These are phyloP conservation scores for Eupithecia abbreviata DNA, from an alignment of 2,888 invertebrate genomes.

Conservation along the genomic window DNA sequence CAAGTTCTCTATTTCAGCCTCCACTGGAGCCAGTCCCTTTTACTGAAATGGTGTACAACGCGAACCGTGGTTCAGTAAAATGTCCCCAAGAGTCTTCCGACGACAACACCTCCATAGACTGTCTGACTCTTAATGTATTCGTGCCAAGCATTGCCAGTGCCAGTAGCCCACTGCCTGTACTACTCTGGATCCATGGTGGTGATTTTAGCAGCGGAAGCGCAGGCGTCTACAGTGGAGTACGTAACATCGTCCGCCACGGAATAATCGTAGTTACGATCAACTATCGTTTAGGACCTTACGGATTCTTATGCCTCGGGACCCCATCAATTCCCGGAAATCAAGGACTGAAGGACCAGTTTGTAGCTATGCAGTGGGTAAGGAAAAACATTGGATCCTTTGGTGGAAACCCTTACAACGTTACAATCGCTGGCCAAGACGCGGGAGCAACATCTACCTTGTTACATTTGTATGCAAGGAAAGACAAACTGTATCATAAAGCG, in stretches of 20 bases:
- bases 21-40: conserved; percentile 59
- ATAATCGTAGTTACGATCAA: conserved; percentile 73
- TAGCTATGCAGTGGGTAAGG: conserved; percentile 72
- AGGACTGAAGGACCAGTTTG: conserved; percentile 74
- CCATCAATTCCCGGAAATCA: conserved; percentile 74
- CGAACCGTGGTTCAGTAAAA: conserved; percentile 63
- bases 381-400: conserved; percentile 73
- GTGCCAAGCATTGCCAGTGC: conserved; percentile 68
- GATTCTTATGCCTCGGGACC: conserved; percentile 73
- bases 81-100: conserved; percentile 65
- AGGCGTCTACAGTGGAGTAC: conserved; percentile 58
- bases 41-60: conserved; percentile 65
- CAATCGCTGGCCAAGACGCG: conserved; percentile 72
- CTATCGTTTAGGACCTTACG: conserved; percentile 76
- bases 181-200: conserved; percentile 78
- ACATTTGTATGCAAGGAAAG: conserved; percentile 70
- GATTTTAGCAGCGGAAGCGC: conserved; percentile 63
- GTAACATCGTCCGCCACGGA: conserved; percentile 65
- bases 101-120: conserved; percentile 74
- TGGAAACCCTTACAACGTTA: conserved; percentile 75
- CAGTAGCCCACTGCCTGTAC: conserved; percentile 68
- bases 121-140: conserved; percentile 86
- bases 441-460: conserved; percentile 70
- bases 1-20: conserved; percentile 58
- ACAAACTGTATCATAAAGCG: conserved; percentile 71